Base-by-base conservation (phyloP, 1,140 invertebrate species). In the Zelostemma sp. region DNA sequence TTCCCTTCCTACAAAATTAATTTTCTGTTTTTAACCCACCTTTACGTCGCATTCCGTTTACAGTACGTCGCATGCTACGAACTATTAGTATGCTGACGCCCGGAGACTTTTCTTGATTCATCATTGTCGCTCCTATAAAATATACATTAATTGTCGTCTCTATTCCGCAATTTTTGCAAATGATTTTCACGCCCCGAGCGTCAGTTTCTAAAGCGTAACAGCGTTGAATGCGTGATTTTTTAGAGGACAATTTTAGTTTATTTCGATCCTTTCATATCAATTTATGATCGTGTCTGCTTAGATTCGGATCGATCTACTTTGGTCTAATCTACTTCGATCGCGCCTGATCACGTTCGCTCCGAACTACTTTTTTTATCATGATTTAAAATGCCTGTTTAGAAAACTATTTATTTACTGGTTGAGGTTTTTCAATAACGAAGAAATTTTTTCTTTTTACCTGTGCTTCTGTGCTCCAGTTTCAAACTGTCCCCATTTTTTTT, bases 81-180 rank as follows among this genome's bases (percentile, higher is more conserved):
- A 73, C 66, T 48, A 77, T 73, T 73, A 71, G 55, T 57, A 67
- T 73, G 56, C 75, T 73, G 68, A 74, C 73, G 61, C 75, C 77
- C 70, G 73, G 75, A 43, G 69, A 70, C 47, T 73, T 74, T 18
- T 57, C 67, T 50, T 67, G 33, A 56, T 46, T 70, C 53, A 59
- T 55, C 38, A 63, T 60, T 59, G 65, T 72, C 41, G 66, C 31
- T 69, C 70, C 75, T 77, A 76, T 53, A 78, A 76, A 63, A 74
- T 28, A 68, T 16, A 53, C 31, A 62, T 50, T 6, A 48, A 40
- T 43, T 28, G 56, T 46, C 51, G 21, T 43, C 41, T 33, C 51
- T 57, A 9, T 40, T 47, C 33, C n/a, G 12, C n/a, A n/a, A n/a
- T 25, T 25, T 8, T 4, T 3, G 21, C 3, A 25, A 25, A 59